phyloP scores from a whole-genome alignment of 2,797 vertebrate species.

The Aeoliscus strigatus region DNA sequence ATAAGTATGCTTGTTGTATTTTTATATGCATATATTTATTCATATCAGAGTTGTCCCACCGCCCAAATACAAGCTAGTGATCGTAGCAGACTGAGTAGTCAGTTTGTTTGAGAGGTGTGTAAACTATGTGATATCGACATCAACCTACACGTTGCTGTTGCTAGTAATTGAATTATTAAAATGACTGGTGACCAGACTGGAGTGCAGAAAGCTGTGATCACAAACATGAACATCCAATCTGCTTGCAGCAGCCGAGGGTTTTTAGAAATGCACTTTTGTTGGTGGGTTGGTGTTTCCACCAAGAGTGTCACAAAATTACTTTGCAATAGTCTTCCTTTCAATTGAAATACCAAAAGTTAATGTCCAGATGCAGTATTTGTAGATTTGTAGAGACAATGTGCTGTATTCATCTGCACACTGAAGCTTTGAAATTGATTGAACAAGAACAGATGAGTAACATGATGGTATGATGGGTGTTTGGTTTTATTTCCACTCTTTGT shows the following conservation, averaged over 20 bases:
- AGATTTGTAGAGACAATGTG: constrained; percentile 25
- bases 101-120: constrained; percentile 51
- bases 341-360: constrained; percentile 36
- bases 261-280: constrained; percentile 11
- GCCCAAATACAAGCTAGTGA: constrained; percentile 36
- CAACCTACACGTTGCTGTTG: constrained; percentile 22
- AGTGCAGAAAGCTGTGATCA: constrained; percentile 27
- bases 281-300: constrained; percentile 10
- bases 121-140: constrained; percentile 34
- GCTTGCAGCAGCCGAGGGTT: constrained; percentile 13
- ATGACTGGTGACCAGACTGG: constrained; percentile 15
- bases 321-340: constrained; percentile 53
- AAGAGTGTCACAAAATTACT: constrained; percentile 10
- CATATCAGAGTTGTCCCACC: constrained; percentile 42
- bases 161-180: constrained; percentile 12
- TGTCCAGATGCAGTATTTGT: constrained; percentile 27
- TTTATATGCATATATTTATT: constrained; percentile 66
- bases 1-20: constrained; percentile 66
- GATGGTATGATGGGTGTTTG: constrained; percentile 44
- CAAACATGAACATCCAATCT: no score
- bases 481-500: constrained; percentile 39
- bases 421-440: constrained; percentile 23
- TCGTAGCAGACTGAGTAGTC: constrained; percentile 39
- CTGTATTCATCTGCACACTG: constrained; percentile 22
- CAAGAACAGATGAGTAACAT: constrained; percentile 18